Evolutionary conservation across 2,888 invertebrate species (phyloP).

Genomic region (Leptopilina drosophilae): DNA sequence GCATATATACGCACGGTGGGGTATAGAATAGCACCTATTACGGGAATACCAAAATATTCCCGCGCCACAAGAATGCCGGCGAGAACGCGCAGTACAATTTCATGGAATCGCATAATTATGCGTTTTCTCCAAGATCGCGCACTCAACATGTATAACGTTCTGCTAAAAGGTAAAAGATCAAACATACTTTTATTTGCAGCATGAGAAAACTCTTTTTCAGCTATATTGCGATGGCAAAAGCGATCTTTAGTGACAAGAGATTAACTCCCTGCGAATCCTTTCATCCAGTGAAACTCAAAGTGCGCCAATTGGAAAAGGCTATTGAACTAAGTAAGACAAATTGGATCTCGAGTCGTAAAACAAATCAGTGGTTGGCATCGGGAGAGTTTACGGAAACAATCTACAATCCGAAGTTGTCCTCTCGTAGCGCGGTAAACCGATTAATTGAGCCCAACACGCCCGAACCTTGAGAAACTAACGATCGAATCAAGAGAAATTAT

Average conservation of each 20-base stretch:
- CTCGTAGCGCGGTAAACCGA: constrained; percentile 36
- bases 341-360: constrained; percentile 26
- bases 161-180: background rate
- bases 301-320: constrained; percentile 32
- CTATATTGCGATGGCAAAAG: too few species aligned
- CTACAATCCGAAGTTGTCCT: constrained; percentile 37
- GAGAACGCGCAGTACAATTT: constrained; percentile 40
- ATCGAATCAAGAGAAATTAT: constrained; percentile 31
- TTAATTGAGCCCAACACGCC: constrained; percentile 28
- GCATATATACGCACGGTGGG: background rate
- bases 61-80: constrained; percentile 28
- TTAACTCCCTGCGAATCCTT: constrained; percentile 10
- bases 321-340: constrained; percentile 41
- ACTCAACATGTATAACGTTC: constrained; percentile 16
- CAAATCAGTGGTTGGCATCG: constrained; percentile 36
- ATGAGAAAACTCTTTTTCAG: background rate
- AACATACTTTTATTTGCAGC: background rate
- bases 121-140: constrained; percentile 39
- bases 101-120: constrained; percentile 41
- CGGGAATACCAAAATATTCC: constrained; percentile 41
- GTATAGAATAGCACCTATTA: constrained; percentile 38
- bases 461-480: constrained; percentile 14
- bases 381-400: constrained; percentile 39
- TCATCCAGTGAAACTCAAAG: constrained; percentile 20
- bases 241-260: background rate